Evolutionary conservation across 1,140 invertebrate genomes (phyloP).

Genomic region (Drosophila teissieri): DNA sequence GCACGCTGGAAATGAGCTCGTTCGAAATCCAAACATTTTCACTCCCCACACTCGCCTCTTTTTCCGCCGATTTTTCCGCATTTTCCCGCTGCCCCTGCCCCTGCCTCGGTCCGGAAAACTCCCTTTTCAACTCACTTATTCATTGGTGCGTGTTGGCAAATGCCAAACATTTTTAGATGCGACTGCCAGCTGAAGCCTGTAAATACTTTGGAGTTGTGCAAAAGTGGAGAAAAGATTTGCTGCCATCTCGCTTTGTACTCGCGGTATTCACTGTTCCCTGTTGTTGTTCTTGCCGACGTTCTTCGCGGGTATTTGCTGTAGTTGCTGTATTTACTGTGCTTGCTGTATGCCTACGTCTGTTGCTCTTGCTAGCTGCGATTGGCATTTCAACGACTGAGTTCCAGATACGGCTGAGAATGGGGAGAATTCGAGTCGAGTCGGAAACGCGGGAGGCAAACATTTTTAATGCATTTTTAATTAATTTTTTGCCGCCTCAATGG

Average conservation of each 20-base stretch:
- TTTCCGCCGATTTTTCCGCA: constrained; percentile 2
- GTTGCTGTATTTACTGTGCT: too few species aligned
- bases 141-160: constrained; percentile 81
- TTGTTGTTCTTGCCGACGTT: constrained; percentile 15
- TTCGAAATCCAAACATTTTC: constrained; percentile 78
- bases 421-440: constrained; percentile 1
- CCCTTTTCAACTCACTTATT: constrained; percentile 40
- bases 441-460: constrained; percentile 41
- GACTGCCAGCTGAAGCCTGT: constrained; percentile 78
- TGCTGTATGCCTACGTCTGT: too few species aligned
- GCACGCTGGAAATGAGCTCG: constrained; percentile 79
- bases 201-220: constrained; percentile 76
- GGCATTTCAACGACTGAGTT: constrained; percentile 35
- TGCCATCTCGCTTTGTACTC: constrained; percentile 36
- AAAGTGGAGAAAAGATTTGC: constrained; percentile 77
- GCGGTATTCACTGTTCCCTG: constrained; percentile 49
- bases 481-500: constrained; percentile 56
- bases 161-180: constrained; percentile 81
- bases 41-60: constrained; percentile 22
- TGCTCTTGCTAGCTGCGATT: constrained; percentile 26
- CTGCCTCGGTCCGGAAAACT: too few species aligned
- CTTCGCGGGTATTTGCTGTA: constrained; percentile 13
- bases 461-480: constrained; percentile 80
- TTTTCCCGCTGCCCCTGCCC: background rate
- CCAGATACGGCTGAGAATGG: constrained; percentile 1